Evolutionary conservation across 1,140 invertebrate species (phyloP).

Genomic region (Telenomus remus): DNA sequence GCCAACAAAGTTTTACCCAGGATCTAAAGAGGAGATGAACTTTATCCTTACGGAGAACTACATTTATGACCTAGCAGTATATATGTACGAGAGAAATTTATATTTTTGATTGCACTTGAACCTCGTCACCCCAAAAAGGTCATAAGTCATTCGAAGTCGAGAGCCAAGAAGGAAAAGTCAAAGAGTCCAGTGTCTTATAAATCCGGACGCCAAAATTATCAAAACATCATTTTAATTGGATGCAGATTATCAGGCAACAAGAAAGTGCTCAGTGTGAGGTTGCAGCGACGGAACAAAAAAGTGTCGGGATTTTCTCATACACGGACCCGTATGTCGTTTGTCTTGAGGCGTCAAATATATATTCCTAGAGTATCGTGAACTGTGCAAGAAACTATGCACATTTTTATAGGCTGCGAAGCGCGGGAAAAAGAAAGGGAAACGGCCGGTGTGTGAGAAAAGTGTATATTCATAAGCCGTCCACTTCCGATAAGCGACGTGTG

Average conservation of each 20-base stretch:
- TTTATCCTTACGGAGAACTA: conserved; percentile 14
- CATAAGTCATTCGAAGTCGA: conserved; percentile 1
- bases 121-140: conserved; percentile 3
- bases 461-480: conserved; percentile 27
- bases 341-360: conserved; percentile 32
- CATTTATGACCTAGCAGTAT: conserved; percentile 1
- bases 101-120: conserved; percentile 35
- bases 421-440: conserved; percentile 34
- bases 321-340: conserved; percentile 27
- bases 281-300: too few species aligned
- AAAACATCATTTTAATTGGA: conserved; percentile 3
- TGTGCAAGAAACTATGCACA: conserved; percentile 2
- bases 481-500: conserved; percentile 38
- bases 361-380: conserved; percentile 6
- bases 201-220: not conserved
- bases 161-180: not conserved
- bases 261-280: not conserved
- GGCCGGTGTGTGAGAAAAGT: conserved; percentile 36
- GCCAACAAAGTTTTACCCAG: not conserved
- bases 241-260: conserved; percentile 6
- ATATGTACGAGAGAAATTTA: conserved; percentile 11
- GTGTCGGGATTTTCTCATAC: conserved; percentile 12
- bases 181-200: not conserved
- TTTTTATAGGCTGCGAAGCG: conserved; percentile 1
- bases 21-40: conserved; percentile 5